These are phyloP conservation scores for Drosophila neonasuta DNA, from an alignment of 2,888 invertebrate genomes.

Conservation along the genomic window DNA sequence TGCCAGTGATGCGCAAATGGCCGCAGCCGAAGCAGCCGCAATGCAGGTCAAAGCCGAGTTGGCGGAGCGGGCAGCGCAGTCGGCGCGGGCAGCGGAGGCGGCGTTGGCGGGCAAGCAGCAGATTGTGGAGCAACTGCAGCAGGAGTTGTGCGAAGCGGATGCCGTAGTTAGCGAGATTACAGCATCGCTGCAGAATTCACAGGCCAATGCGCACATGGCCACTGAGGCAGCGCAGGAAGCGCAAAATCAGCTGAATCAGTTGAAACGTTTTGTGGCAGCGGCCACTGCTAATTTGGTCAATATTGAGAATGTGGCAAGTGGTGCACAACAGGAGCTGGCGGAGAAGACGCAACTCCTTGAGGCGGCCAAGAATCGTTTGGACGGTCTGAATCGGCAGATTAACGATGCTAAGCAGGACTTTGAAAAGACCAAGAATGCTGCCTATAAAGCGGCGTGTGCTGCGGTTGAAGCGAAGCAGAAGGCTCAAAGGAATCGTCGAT, in stretches of 20 bases:
- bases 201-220: slow-evolving; percentile 86
- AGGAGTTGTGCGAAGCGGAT: slow-evolving; percentile 87
- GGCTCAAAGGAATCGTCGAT: slow-evolving; percentile 47
- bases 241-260: slow-evolving; percentile 83
- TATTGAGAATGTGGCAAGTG: slow-evolving; percentile 85
- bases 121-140: slow-evolving; percentile 87
- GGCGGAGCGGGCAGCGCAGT: slow-evolving; percentile 88
- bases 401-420: slow-evolving; percentile 86
- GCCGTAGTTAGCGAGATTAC: slow-evolving; percentile 85
- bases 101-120: slow-evolving; percentile 88
- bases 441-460: slow-evolving; percentile 86
- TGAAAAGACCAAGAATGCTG: slow-evolving; percentile 87
- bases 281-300: slow-evolving; percentile 85
- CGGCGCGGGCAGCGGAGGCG: slow-evolving; percentile 88
- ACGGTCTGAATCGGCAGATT: slow-evolving; percentile 85
- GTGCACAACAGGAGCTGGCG: slow-evolving; percentile 85
- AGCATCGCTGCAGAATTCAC: slow-evolving; percentile 85
- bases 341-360: slow-evolving; percentile 87
- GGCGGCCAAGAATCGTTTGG: slow-evolving; percentile 86
- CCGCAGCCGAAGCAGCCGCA: slow-evolving; percentile 88
- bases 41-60: slow-evolving; percentile 88
- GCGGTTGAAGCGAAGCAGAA: slow-evolving; percentile 87
- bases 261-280: slow-evolving; percentile 82
- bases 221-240: slow-evolving; percentile 86
- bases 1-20: slow-evolving; percentile 89